A percentile compares a stretch with the other conserved stretches of the same genome.
Evolutionary conservation across 2,797 vertebrate genomes (phyloP).

Genomic region (Rhinichthys osculus): DNA sequence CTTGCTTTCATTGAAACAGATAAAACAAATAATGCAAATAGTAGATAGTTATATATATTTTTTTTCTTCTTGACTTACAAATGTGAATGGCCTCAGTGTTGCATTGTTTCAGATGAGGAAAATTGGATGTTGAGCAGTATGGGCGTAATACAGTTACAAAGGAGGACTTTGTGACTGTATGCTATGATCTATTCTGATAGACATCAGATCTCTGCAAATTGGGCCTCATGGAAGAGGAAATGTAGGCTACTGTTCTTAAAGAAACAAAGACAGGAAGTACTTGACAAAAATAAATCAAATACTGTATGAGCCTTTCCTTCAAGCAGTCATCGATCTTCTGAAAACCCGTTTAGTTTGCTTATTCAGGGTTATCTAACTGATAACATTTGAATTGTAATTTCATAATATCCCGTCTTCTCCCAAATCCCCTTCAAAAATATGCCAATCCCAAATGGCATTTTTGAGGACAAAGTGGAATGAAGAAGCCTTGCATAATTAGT

Average conservation of each 20-base stretch:
- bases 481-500: neutral
- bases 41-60: slow-evolving; percentile 5
- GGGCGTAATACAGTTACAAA: slow-evolving; percentile 57
- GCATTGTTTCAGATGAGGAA: slow-evolving; percentile 58
- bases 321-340: neutral
- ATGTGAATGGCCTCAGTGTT: slow-evolving; percentile 54
- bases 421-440: neutral
- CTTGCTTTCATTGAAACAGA: slow-evolving; percentile 25
- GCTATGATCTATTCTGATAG: slow-evolving; percentile 52
- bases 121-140: slow-evolving; percentile 51
- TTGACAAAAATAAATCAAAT: slow-evolving; percentile 21
- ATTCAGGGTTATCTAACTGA: slow-evolving; percentile 1
- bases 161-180: slow-evolving; percentile 53
- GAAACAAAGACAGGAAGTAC: slow-evolving; percentile 28
- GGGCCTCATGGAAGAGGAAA: slow-evolving; percentile 42
- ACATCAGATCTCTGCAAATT: slow-evolving; percentile 52
- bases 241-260: slow-evolving; percentile 37
- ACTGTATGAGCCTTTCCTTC: slow-evolving; percentile 18
- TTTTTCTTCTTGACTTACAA: slow-evolving; percentile 37
- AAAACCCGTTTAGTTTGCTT: neutral
- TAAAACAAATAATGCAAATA: slow-evolving; percentile 8
- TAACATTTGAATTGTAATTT: slow-evolving; percentile 5
- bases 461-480: slow-evolving; percentile 2
- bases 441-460: neutral
- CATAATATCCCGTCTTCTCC: neutral